These are phyloP conservation scores for Austrofundulus limnaeus DNA, from an alignment of 2,113 vertebrate species.

Conservation along the genomic window DNA sequence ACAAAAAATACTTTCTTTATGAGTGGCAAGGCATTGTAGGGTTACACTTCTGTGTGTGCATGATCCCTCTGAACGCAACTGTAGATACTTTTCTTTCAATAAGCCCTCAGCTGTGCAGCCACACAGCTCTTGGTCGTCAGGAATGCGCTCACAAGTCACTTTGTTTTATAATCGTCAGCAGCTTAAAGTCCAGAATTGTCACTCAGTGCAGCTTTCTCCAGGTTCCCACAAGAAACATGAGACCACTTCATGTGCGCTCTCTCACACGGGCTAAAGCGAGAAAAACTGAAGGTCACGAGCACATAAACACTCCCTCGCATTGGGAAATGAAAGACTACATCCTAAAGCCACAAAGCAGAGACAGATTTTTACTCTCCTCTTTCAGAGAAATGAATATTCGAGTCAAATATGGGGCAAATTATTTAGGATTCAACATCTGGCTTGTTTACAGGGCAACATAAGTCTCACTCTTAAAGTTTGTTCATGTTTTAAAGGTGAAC, in stretches of 20 bases:
- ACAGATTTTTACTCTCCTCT: slow-evolving; percentile 56
- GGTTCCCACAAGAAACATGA: slow-evolving; percentile 71
- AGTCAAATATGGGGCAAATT: slow-evolving; percentile 65
- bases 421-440: slow-evolving; percentile 76
- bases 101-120: slow-evolving; percentile 70
- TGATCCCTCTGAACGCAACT: slow-evolving; percentile 19
- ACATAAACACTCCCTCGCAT: slow-evolving; percentile 50
- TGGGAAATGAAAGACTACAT: slow-evolving; percentile 59
- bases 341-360: slow-evolving; percentile 54
- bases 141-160: slow-evolving; percentile 80
- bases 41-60: too few species aligned
- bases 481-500: slow-evolving; percentile 55
- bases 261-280: slow-evolving; percentile 52
- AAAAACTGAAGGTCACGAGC: slow-evolving; percentile 54
- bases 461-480: slow-evolving; percentile 48
- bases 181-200: slow-evolving; percentile 46
- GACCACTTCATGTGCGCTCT: slow-evolving; percentile 29
- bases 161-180: slow-evolving; percentile 71
- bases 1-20: slow-evolving; percentile 16
- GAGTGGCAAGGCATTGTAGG: not conserved
- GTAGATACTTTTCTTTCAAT: slow-evolving; percentile 60
- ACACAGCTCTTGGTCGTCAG: slow-evolving; percentile 51
- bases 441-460: slow-evolving; percentile 41
- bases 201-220: slow-evolving; percentile 41
- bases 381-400: slow-evolving; percentile 54